phyloP scores from a whole-genome alignment of 2,888 invertebrate genomes.

The Nemapogon koenigi region DNA sequence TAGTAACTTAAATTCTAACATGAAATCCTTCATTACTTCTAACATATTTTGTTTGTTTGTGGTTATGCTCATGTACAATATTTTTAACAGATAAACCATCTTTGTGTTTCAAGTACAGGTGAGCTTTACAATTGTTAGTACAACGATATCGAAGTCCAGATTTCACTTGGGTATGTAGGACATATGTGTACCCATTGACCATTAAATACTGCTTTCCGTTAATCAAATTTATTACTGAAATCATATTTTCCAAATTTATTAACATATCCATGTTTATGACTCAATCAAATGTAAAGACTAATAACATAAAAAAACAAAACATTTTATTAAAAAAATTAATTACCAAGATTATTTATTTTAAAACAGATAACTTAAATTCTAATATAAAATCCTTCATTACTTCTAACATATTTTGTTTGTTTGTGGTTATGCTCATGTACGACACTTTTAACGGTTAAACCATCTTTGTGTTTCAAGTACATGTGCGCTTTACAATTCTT shows the following conservation, averaged over 20 bases:
- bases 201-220: constrained; percentile 3
- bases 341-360: too few species aligned
- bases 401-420: not conserved
- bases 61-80: constrained; percentile 3
- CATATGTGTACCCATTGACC: constrained; percentile 1
- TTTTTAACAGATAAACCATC: constrained; percentile 5
- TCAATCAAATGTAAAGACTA: too few species aligned
- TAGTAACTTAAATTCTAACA: too few species aligned
- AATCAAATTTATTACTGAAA: not conserved
- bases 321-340: too few species aligned
- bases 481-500: constrained; percentile 5
- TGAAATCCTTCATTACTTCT: not conserved
- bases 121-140: constrained; percentile 3
- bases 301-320: too few species aligned
- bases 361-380: not conserved
- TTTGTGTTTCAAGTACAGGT: constrained; percentile 5
- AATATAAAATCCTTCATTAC: not conserved
- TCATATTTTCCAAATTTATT: too few species aligned
- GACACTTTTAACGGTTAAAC: not conserved
- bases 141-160: constrained; percentile 3
- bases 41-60: not conserved
- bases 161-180: not conserved
- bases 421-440: not conserved
- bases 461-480: constrained; percentile 3
- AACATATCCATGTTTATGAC: too few species aligned